These are phyloP conservation scores for Mycteria americana DNA, from an alignment of 2,797 vertebrate genomes.

Conservation along the genomic window DNA sequence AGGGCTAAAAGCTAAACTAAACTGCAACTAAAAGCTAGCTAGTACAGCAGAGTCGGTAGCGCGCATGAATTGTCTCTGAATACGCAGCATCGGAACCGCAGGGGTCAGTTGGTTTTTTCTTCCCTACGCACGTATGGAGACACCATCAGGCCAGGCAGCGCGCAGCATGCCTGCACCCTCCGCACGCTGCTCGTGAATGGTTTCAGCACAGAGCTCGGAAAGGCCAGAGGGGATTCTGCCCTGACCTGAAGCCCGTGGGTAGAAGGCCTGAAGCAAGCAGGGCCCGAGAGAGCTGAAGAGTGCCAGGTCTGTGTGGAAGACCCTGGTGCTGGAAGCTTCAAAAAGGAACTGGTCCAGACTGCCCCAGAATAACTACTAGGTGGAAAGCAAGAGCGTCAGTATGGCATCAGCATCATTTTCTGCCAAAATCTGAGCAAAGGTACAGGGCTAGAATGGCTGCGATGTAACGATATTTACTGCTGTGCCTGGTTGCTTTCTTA, in stretches of 20 bases:
- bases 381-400: not conserved
- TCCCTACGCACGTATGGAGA: fast-evolving
- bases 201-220: not conserved
- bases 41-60: not conserved
- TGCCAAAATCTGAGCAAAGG: not conserved
- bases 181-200: fast-evolving
- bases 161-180: not conserved
- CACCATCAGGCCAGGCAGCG: fast-evolving
- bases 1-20: not conserved
- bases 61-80: fast-evolving
- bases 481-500: not conserved
- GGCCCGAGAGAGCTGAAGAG: too few relatives aligned
- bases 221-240: too few relatives aligned
- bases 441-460: not conserved
- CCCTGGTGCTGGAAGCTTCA: not conserved
- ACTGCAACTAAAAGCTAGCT: not conserved
- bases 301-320: not conserved
- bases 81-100: not conserved
- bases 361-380: not conserved
- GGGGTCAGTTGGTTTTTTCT: not conserved
- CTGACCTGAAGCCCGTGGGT: fast-evolving
- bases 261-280: not conserved
- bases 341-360: not conserved
- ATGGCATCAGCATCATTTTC: not conserved
- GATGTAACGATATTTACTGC: not conserved